Percentiles rank a stretch among this genome's conserved stretches.
Evolutionary conservation across 2,888 invertebrate genomes (phyloP).

Genomic region (Metopia argyrocephala): DNA sequence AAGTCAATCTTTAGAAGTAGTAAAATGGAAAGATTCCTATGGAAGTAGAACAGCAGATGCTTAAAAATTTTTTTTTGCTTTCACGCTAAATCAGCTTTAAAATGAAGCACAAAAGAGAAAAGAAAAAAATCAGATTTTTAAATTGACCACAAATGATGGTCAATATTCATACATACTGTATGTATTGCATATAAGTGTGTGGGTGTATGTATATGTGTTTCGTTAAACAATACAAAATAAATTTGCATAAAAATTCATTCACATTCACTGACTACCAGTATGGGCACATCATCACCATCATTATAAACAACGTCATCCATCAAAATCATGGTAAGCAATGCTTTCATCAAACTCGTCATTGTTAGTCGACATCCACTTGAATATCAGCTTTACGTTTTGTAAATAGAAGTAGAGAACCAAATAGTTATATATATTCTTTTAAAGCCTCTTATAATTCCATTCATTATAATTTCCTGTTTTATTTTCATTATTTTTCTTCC

Average conservation of each 20-base stretch:
- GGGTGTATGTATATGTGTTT: neutral
- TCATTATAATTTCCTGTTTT: conserved; percentile 11
- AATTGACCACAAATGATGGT: conserved; percentile 8
- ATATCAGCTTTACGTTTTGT: neutral
- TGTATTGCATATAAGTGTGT: neutral
- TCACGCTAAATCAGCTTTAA: conserved; percentile 3
- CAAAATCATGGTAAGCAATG: neutral
- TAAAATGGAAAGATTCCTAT: neutral
- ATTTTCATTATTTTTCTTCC: neutral
- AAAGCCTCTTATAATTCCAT: conserved; percentile 32
- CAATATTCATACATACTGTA: neutral
- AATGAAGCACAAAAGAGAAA: neutral
- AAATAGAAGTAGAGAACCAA: no score
- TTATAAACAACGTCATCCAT: neutral
- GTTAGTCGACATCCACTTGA: neutral
- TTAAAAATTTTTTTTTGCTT: neutral
- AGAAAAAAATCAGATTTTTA: neutral
- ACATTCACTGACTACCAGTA: neutral
- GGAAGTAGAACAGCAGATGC: neutral
- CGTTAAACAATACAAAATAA: neutral
- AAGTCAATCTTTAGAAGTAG: neutral
- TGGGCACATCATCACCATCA: conserved; percentile 12
- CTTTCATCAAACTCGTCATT: neutral
- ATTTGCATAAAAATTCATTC: conserved; percentile 25
- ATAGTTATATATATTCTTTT: no score